Conservation (phyloP, 2,888 invertebrate genomes). For the Xestia rhomboidea region DNA sequence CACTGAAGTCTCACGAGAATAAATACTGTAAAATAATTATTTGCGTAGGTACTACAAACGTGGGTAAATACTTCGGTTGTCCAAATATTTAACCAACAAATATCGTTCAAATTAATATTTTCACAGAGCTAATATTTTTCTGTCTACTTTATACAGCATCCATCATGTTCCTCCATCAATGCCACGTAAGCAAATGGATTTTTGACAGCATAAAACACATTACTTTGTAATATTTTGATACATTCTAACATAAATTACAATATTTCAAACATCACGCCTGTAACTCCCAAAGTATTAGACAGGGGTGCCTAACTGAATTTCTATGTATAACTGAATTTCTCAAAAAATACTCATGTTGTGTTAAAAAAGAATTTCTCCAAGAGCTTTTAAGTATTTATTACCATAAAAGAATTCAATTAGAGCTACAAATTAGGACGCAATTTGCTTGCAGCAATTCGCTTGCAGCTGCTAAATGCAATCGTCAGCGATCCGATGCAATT, state of each 20-base stretch:
- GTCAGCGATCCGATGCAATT: neutral
- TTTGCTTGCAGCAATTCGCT: neutral
- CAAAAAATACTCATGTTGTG: neutral
- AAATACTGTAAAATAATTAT: neutral
- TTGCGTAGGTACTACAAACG: neutral
- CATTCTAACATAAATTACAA: neutral
- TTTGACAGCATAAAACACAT: slow-evolving; percentile 20
- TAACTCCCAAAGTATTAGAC: neutral
- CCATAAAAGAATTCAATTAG: neutral
- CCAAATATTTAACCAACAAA: slow-evolving; percentile 24
- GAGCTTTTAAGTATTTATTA: neutral
- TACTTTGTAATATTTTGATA: slow-evolving; percentile 1
- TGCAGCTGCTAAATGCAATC: neutral
- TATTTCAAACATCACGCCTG: neutral
- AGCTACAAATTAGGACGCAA: neutral
- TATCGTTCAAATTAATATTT: slow-evolving; percentile 1
- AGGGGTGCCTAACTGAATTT: no score
- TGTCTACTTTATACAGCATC: slow-evolving; percentile 24
- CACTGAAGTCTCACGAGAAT: neutral
- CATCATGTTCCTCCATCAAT: slow-evolving; percentile 39
- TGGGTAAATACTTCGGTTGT: neutral
- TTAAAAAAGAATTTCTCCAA: neutral
- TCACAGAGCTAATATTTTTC: slow-evolving; percentile 10
- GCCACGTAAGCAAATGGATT: slow-evolving; percentile 28
- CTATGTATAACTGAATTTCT: no score